A percentile compares a stretch with the other conserved stretches of the same genome.
Evolutionary conservation across 1,140 invertebrate species (phyloP).

Genomic region (Dermatophagoides farinae): DNA sequence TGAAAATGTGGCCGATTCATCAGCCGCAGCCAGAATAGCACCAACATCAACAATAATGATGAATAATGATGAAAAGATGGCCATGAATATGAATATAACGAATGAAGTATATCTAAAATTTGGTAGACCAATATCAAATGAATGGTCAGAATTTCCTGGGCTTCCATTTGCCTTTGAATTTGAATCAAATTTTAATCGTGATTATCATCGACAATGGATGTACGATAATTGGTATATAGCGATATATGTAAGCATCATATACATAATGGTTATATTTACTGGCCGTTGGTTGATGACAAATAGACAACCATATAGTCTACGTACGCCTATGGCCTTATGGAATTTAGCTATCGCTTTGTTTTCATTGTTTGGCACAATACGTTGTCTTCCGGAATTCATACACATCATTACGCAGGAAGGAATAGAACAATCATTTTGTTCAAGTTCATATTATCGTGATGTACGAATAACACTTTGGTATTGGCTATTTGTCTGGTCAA

Average conservation of each 20-base stretch:
- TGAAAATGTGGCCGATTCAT: too few species aligned
- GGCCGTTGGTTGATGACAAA: constrained; percentile 73
- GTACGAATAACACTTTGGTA: constrained; percentile 84
- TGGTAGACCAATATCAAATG: neutral
- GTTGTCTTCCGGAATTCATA: constrained; percentile 65
- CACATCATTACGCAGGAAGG: constrained; percentile 63
- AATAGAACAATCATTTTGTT: constrained; percentile 75
- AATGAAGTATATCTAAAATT: constrained; percentile 7
- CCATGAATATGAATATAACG: neutral
- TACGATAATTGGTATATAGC: constrained; percentile 12
- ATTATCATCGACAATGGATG: constrained; percentile 60
- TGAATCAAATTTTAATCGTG: constrained; percentile 1
- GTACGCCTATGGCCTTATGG: constrained; percentile 44
- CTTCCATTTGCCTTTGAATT: constrained; percentile 5
- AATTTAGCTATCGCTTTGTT: constrained; percentile 33
- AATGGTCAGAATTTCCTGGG: constrained; percentile 5
- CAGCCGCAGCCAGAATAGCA: too few species aligned
- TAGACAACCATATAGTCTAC: constrained; percentile 38
- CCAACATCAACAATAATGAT: too few species aligned
- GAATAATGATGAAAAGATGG: neutral
- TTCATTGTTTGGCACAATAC: constrained; percentile 68
- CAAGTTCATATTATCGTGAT: constrained; percentile 66
- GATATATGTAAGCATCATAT: constrained; percentile 30
- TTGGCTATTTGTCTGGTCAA: constrained; percentile 80
- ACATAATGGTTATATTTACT: constrained; percentile 80